Conservation (phyloP, 64 coral and sea anemone species). For the Actinia tenebrosa region DNA sequence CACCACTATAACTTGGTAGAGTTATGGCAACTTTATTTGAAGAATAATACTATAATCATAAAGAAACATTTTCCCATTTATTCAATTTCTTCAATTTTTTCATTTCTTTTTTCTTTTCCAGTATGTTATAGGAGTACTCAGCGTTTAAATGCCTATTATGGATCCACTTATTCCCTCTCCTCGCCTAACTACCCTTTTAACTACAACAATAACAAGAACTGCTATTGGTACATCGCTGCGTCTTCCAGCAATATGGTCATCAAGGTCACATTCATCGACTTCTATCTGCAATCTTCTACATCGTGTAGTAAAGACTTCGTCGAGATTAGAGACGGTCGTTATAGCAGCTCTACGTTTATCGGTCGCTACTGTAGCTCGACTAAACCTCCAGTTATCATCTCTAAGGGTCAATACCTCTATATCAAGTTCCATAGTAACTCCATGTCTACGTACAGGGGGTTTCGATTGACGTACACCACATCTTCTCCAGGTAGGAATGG, state of each 20-base stretch:
- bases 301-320: conserved; percentile 16
- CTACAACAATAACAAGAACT: neutral
- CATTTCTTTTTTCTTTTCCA: neutral
- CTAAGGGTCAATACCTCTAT: conserved; percentile 30
- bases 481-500: neutral
- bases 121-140: neutral
- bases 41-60: too few species aligned
- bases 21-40: too few species aligned
- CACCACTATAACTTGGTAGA: too few species aligned
- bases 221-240: conserved; percentile 10
- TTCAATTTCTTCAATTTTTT: too few species aligned
- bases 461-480: conserved; percentile 8
- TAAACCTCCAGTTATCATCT: conserved; percentile 31
- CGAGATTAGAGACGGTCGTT: conserved; percentile 16
- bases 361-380: conserved; percentile 10
- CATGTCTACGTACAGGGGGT: neutral
- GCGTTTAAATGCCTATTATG: neutral
- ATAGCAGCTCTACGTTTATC: neutral
- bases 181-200: conserved; percentile 18
- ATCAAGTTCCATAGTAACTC: conserved; percentile 30
- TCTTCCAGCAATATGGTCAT: neutral
- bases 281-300: neutral
- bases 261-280: conserved; percentile 5
- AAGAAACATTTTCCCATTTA: too few species aligned
- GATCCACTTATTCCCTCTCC: neutral